Evolutionary conservation across 2,113 vertebrate genomes (phyloP).

Genomic region (Elgaria multicarinata): DNA sequence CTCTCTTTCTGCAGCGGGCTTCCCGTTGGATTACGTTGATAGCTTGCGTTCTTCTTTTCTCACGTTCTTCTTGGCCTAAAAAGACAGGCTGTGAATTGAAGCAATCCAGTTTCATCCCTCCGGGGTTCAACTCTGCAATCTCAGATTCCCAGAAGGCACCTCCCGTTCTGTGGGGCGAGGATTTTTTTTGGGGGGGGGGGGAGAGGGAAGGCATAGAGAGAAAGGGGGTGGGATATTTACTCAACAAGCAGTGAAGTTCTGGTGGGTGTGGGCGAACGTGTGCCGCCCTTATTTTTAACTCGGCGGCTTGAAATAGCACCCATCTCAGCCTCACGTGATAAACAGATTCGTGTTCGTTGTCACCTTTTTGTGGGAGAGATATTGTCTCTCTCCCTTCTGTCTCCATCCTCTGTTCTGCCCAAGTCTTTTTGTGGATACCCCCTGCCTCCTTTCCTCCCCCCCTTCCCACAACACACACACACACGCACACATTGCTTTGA

Average conservation of each 20-base stretch:
- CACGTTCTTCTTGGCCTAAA: too few relatives aligned
- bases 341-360: not conserved
- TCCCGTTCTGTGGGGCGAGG: not conserved
- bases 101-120: too few relatives aligned
- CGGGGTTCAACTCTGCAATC: too few relatives aligned
- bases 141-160: too few relatives aligned
- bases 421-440: not conserved
- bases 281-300: not conserved
- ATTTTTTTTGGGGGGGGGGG: not conserved
- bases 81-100: too few relatives aligned
- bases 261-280: not conserved
- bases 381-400: rapidly evolving
- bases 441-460: not conserved
- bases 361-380: not conserved
- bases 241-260: not conserved
- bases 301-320: not conserved
- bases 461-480: too few relatives aligned
- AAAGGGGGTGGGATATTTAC: rapidly evolving
- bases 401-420: not conserved
- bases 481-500: not conserved
- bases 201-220: too few relatives aligned
- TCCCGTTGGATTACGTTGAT: too few relatives aligned
- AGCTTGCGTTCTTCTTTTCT: too few relatives aligned
- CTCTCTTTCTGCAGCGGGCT: too few relatives aligned
- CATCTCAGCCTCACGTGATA: not conserved